Base-by-base conservation (phyloP, 2,888 invertebrate genomes). In the Tinea pellionella region DNA sequence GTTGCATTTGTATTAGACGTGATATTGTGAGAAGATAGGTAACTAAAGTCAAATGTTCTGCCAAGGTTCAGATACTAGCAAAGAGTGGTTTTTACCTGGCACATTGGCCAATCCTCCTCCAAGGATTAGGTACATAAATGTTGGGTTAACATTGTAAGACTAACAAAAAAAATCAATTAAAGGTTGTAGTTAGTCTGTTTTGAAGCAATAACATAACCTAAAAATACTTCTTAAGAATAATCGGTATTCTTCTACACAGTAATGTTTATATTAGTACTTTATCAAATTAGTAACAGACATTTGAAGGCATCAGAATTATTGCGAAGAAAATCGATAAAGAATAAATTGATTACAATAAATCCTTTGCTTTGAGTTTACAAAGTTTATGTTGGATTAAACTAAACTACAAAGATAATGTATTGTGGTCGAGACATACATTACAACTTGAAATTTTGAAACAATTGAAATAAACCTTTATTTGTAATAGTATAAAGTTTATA, bases 291-390 rank as follows among this genome's bases (percentile, higher is more conserved):
- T 15, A 9, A 47, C 47, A 16, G 16, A 7, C 9, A 47, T 16
- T n/a, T 47, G 47, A 37, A n/a, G 11, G 37, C 9, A 37, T n/a
- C n/a, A 15, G 47, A 47, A 47, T 47, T 47, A 47, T 47, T 47
- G 47, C 47, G 47, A 47, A 16, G 13, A 16, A 15, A 47, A 47
- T 47, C 53, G 53, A 24, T 24, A 53, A 53, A 53, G 53, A 24
- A 53, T 53, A 53, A 53, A 53, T 53, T 53, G 24, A 53, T 24
- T 12, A 53, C 53, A 74, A 83, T 84, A 84, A 82, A 83, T 84
- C 77, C 75, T 65, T 64, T 37, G 62, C 66, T 64, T 66, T 59
- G 68, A 78, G 77, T 77, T n/a, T 82, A 74, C 80, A 80, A 81
- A 80, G 75, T 80, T 80, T 71, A 72, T 73, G 68, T 73, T 75